These are phyloP conservation scores for Patella pellucida DNA, from an alignment of 2,888 invertebrate species.

Conservation along the genomic window DNA sequence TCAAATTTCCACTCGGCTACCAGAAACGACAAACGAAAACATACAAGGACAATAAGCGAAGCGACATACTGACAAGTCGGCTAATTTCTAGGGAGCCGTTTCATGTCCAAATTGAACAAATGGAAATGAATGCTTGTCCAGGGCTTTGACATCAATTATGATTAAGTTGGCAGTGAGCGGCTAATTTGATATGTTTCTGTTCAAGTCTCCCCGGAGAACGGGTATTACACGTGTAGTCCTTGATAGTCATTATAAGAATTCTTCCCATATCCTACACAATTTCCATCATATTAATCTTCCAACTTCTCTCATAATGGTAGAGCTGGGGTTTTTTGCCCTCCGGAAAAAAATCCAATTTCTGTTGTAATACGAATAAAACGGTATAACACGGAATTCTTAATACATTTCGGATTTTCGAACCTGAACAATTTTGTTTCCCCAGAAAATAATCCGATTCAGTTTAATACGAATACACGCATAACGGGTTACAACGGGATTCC, in stretches of 20 bases:
- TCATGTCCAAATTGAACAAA: slow-evolving; percentile 32
- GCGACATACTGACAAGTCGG: background rate
- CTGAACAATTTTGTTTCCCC: no score
- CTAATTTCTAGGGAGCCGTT: slow-evolving; percentile 30
- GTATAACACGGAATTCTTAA: no score
- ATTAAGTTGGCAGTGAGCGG: slow-evolving; percentile 15
- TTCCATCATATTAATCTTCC: background rate
- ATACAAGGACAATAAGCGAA: background rate
- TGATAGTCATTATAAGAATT: no score
- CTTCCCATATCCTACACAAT: background rate
- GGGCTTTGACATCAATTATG: slow-evolving; percentile 32
- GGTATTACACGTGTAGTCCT: background rate
- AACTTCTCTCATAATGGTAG: background rate
- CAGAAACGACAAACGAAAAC: slow-evolving; percentile 9
- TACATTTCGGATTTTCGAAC: no score
- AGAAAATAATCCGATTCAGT: no score
- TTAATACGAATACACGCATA: no score
- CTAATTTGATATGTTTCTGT: slow-evolving; percentile 32
- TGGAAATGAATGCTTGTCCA: slow-evolving; percentile 31
- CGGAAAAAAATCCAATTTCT: no score
- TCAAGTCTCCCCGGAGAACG: slow-evolving; percentile 19
- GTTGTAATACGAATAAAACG: no score
- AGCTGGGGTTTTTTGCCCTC: no score
- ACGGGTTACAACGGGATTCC: no score
- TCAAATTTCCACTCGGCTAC: slow-evolving; percentile 5